Conservation (phyloP, 2,113 vertebrate species). For the Pteronura brasiliensis region DNA sequence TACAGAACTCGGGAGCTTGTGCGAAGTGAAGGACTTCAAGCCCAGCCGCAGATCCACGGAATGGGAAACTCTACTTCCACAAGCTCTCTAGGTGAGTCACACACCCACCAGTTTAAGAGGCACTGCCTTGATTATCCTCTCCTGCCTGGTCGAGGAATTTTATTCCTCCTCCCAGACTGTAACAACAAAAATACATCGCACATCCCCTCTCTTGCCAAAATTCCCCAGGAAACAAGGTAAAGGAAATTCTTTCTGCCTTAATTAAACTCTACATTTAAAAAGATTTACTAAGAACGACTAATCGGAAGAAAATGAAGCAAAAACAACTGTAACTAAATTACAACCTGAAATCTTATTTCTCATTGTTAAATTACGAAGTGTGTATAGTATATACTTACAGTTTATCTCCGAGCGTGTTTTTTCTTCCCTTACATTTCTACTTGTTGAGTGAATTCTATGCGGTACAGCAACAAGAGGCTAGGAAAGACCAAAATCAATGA, state of each 20-base stretch:
- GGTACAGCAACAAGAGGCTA: constrained; percentile 95
- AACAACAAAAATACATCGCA: neutral
- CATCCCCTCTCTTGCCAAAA: neutral
- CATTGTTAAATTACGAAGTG: neutral
- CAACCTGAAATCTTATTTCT: constrained; percentile 18
- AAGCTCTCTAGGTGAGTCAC: neutral
- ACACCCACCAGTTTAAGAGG: neutral
- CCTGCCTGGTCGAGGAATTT: neutral
- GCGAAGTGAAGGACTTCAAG: neutral
- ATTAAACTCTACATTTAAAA: neutral
- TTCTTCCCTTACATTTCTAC: constrained; percentile 95
- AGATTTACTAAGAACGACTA: neutral
- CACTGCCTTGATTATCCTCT: neutral
- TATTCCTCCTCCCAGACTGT: neutral
- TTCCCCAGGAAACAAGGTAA: neutral
- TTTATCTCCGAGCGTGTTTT: constrained; percentile 98
- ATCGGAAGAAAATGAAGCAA: neutral
- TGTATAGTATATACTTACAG: constrained; percentile 86
- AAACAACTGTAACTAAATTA: neutral
- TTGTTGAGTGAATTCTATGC: constrained; percentile 96
- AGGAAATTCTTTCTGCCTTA: neutral
- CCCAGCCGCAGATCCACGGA: neutral
- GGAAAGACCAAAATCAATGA: constrained; percentile 59
- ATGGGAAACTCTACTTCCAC: neutral
- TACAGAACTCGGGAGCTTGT: neutral